A percentile compares a stretch with the other conserved stretches of the same genome.
These are phyloP conservation scores for Drosophila longiperda DNA, from an alignment of 2,888 invertebrate genomes.

Conservation along the genomic window DNA sequence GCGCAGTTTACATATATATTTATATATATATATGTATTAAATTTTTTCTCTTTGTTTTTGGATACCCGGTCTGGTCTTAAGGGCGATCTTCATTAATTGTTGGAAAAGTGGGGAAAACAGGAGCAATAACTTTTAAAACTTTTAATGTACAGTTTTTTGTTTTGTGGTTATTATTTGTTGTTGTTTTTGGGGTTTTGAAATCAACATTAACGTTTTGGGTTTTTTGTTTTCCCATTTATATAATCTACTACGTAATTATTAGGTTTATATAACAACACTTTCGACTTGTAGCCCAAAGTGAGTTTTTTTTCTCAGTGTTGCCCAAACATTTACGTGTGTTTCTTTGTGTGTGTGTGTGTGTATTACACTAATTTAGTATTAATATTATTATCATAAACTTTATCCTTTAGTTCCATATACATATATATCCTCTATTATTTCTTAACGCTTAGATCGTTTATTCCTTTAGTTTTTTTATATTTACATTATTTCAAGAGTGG, in stretches of 20 bases:
- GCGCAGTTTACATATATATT: conserved; percentile 31
- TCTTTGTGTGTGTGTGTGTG: conserved; percentile 14
- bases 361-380: conserved; percentile 29
- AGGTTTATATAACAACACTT: conserved; percentile 52
- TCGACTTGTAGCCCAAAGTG: conserved; percentile 71
- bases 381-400: conserved; percentile 34
- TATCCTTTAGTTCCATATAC: conserved; percentile 49
- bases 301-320: conserved; percentile 15
- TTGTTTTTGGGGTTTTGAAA: conserved; percentile 36
- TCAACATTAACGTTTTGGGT: conserved; percentile 28
- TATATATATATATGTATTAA: conserved; percentile 18
- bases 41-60: conserved; percentile 4
- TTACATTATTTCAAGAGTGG: conserved; percentile 57
- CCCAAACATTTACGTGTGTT: conserved; percentile 1
- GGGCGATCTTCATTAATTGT: conserved; percentile 23
- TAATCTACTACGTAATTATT: conserved; percentile 36
- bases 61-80: conserved; percentile 22
- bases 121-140: conserved; percentile 24
- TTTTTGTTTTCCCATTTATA: conserved; percentile 35
- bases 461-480: conserved; percentile 37
- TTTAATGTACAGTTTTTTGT: conserved; percentile 37
- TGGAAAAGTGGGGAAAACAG: conserved; percentile 2
- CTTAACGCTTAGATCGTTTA: conserved; percentile 31
- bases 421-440: conserved; percentile 9
- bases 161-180: conserved; percentile 13